Evolutionary conservation across 2,888 invertebrate species (phyloP).

Genomic region (Drosophila meridionalis): DNA sequence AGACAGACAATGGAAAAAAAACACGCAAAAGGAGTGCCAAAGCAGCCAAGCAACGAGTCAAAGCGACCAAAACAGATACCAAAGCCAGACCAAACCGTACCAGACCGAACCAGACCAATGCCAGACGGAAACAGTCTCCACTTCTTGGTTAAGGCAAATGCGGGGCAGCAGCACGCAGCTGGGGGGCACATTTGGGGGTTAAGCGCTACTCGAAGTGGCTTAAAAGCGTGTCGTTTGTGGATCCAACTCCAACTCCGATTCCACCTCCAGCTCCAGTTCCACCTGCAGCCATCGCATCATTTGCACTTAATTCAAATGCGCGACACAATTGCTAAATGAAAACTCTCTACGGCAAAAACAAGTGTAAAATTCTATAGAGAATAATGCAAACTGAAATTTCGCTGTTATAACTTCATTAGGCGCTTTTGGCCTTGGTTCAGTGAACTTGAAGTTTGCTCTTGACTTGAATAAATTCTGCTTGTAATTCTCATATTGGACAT

Average conservation of each 20-base stretch:
- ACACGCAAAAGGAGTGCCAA: conserved; percentile 78
- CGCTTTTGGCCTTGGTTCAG: conserved; percentile 10
- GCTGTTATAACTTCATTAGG: conserved; percentile 56
- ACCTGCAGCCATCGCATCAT: conserved; percentile 77
- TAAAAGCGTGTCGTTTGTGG: conserved; percentile 67
- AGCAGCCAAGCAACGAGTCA: conserved; percentile 22
- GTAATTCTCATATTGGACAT: conserved; percentile 19
- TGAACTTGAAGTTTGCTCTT: conserved; percentile 23
- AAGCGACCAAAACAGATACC: conserved; percentile 56
- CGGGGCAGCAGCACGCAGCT: neutral
- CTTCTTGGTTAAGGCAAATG: conserved; percentile 12
- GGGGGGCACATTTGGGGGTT: conserved; percentile 15
- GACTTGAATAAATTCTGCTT: conserved; percentile 1
- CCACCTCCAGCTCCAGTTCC: conserved; percentile 8
- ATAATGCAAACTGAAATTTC: conserved; percentile 69
- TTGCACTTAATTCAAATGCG: conserved; percentile 85
- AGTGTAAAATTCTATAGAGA: conserved; percentile 4
- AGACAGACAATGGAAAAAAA: conserved; percentile 76
- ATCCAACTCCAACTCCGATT: no score
- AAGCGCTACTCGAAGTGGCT: conserved; percentile 69
- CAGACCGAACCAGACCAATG: conserved; percentile 22
- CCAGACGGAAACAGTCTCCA: conserved; percentile 32
- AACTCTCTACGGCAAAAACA: conserved; percentile 13
- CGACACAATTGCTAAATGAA: conserved; percentile 81
- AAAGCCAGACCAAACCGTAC: conserved; percentile 40